Evolutionary conservation across 2,113 vertebrate genomes (phyloP), one percentile per base, ranked within the genome.

Genomic region (Syngnathus scovelli): DNA sequence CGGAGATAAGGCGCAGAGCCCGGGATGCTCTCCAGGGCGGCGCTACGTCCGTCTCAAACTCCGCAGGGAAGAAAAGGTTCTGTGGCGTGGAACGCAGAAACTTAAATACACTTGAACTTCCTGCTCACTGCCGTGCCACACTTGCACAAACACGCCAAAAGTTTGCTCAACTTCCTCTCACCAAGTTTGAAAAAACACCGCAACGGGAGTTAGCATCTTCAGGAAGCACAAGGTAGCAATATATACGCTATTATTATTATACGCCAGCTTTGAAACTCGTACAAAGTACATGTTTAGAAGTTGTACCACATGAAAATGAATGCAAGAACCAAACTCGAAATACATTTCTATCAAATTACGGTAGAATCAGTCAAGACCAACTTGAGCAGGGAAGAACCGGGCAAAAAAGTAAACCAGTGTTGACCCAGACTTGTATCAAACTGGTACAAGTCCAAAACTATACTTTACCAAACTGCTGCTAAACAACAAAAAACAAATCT

Each of bases 1-100:
- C 15, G 27, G 27, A 58, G 55, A 58, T 58, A 58, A 58, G 55
- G 55, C 13, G 55, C 55, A 58, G 55, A 33, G 55, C 27, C 15
- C 27, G 13, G 55, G 55, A 36, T 58, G 55, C 27, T 58, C 55
- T 58, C 55, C 55, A 56, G 55, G 27, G 55, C 55, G 55, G 55
- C 55, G 55, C 55, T 56, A 36, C 55, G 11, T 33, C 55, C 27
- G 6, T 56, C 55, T 33, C 55, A 15, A 58, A 58, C 12, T 36
- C 55, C 15, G 27, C 27, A 18, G 55, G 55, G 55, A 58, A 58
- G 27, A 58, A 37, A 58, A 58, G 55, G 55, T 58, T 58, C 55
- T 36, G 27, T 58, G 55, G 27, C 7, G 55, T 58, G 55, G 55
- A 58, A 58, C 55, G 55, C 27, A 36, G 6, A 55, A 4, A 18